Evolutionary conservation across 2,888 invertebrate genomes (phyloP).

Genomic region (Alentia gelatinosa): DNA sequence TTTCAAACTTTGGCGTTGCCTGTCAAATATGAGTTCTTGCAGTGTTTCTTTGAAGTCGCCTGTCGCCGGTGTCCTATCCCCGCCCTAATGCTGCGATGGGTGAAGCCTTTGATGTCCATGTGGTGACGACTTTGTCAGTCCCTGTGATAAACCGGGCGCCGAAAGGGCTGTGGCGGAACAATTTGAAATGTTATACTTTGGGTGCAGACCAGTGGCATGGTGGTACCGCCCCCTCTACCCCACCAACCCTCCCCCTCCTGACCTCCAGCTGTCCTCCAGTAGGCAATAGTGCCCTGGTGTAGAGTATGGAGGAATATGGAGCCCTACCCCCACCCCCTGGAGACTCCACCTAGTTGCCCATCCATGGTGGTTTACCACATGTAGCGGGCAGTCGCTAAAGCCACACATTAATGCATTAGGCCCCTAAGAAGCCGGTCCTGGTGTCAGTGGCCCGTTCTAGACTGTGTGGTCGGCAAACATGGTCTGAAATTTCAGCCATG

Average conservation of each 20-base stretch:
- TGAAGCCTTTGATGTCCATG: not conserved
- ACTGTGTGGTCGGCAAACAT: constrained; percentile 31
- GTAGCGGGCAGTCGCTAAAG: not conserved
- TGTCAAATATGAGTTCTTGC: constrained; percentile 20
- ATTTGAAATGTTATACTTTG: constrained; percentile 34
- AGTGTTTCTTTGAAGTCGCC: not conserved
- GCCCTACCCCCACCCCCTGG: not conserved
- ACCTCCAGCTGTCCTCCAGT: too few species aligned
- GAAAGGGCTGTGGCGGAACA: not conserved
- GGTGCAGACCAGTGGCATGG: not conserved
- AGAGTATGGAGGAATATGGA: too few species aligned
- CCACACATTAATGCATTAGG: constrained; percentile 34
- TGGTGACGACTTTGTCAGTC: not conserved
- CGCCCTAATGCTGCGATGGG: not conserved
- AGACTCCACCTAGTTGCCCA: not conserved
- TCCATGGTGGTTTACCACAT: not conserved
- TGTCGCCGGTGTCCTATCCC: not conserved
- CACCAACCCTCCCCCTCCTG: not conserved
- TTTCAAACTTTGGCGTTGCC: constrained; percentile 9
- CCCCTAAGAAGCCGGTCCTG: not conserved
- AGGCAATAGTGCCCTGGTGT: too few species aligned
- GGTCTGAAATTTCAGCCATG: not conserved
- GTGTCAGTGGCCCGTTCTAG: not conserved
- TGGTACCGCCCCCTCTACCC: not conserved
- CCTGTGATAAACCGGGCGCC: not conserved